A percentile compares a stretch with the other conserved stretches of the same genome.
These are phyloP conservation scores for Hirundichthys speculiger DNA, from an alignment of 2,113 vertebrate species.

Conservation along the genomic window DNA sequence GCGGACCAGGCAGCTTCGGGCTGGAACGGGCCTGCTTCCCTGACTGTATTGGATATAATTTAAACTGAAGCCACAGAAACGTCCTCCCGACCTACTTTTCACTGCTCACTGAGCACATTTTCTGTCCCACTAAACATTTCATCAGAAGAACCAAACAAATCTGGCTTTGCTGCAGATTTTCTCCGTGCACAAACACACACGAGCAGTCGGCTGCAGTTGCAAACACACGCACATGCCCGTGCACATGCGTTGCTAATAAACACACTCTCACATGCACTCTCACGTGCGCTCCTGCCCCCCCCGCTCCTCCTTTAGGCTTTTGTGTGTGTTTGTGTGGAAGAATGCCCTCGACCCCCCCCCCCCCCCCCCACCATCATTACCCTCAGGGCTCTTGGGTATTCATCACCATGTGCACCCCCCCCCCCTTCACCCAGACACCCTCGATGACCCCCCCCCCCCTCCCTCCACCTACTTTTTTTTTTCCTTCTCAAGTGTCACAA, in stretches of 20 bases:
- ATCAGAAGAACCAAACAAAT: constrained; percentile 4
- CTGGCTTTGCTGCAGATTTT: constrained; percentile 1
- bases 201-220: background rate
- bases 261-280: constrained; percentile 5
- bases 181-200: constrained; percentile 8
- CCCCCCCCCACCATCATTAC: constrained; percentile 19
- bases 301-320: constrained; percentile 56
- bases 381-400: too few relatives aligned
- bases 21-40: too few relatives aligned
- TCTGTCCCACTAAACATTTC: constrained; percentile 43
- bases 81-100: constrained; percentile 55
- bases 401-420: background rate
- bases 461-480: constrained; percentile 56
- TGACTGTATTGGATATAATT: constrained; percentile 14
- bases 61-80: constrained; percentile 10
- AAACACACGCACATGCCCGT: background rate
- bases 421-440: constrained; percentile 39
- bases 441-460: background rate
- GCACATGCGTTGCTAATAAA: background rate
- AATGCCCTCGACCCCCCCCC: constrained; percentile 72
- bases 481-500: constrained; percentile 48
- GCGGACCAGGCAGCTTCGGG: too few relatives aligned
- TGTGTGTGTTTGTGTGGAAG: constrained; percentile 65
- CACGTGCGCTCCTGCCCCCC: constrained; percentile 45
- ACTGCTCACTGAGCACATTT: constrained; percentile 41